These are phyloP conservation scores for Aleiodes leptofemur DNA, from an alignment of 2,888 invertebrate species.

Conservation along the genomic window DNA sequence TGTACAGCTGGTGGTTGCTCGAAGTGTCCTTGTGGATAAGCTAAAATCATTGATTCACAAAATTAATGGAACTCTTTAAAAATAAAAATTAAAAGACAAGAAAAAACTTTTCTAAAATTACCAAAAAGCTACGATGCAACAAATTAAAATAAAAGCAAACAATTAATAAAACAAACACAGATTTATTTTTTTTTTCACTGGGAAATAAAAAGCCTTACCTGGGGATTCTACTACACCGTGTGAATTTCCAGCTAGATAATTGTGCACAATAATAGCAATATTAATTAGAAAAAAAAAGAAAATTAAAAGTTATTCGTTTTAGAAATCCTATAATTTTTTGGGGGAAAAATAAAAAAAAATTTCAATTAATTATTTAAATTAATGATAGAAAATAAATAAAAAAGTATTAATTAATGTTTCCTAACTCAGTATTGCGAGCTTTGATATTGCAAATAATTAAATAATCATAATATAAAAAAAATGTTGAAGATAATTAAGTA, in stretches of 20 bases:
- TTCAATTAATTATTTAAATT: too few relatives aligned
- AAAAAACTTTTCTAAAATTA: constrained; percentile 14
- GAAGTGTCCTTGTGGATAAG: constrained; percentile 70
- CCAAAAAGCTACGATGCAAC: neutral
- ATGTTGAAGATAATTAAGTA: too few relatives aligned
- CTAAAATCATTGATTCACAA: constrained; percentile 54
- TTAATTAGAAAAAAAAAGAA: constrained; percentile 51
- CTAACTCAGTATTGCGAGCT: neutral
- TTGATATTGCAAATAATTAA: neutral
- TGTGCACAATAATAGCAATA: constrained; percentile 58
- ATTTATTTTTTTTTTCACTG: constrained; percentile 44
- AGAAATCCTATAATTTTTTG: neutral
- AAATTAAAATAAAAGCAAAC: constrained; percentile 40
- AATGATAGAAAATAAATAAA: too few relatives aligned
- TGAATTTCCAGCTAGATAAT: constrained; percentile 72
- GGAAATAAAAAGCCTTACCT: constrained; percentile 65
- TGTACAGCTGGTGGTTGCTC: constrained; percentile 69
- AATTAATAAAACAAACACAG: constrained; percentile 47
- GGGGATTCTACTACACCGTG: constrained; percentile 72
- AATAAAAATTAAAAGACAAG: constrained; percentile 27
- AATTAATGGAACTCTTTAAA: constrained; percentile 21
- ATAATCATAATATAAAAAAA: neutral
- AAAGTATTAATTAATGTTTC: too few relatives aligned
- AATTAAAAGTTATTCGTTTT: constrained; percentile 12
- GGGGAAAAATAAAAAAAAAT: neutral